Percentiles rank a stretch among this genome's conserved stretches.
These are phyloP conservation scores for Drosophila athabasca DNA, from an alignment of 1,140 invertebrate genomes.

Conservation along the genomic window DNA sequence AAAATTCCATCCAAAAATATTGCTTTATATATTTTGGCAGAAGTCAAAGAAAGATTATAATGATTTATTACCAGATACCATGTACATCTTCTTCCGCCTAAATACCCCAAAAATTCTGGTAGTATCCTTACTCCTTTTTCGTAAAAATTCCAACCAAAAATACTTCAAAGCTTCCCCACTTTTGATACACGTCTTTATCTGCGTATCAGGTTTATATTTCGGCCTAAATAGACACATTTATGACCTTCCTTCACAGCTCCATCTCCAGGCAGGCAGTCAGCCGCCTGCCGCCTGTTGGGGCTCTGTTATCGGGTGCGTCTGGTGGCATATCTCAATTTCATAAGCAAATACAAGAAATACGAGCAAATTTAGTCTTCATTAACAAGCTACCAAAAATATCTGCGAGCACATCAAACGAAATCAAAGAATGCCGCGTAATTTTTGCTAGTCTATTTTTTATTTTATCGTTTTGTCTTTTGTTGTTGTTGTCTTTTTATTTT, in stretches of 20 bases:
- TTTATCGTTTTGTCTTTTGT: conserved; percentile 27
- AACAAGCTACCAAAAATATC: conserved; percentile 44
- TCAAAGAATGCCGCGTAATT: conserved; percentile 29
- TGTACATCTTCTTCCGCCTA: too few relatives aligned
- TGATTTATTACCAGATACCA: too few relatives aligned
- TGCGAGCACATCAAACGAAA: conserved; percentile 39
- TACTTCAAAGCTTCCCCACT: too few relatives aligned
- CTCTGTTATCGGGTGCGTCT: too few relatives aligned
- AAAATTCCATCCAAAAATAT: too few relatives aligned
- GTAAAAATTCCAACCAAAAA: too few relatives aligned
- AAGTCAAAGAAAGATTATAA: too few relatives aligned
- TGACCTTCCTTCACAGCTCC: not conserved
- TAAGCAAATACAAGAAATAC: conserved; percentile 36
- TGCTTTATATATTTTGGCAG: too few relatives aligned
- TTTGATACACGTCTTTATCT: too few relatives aligned
- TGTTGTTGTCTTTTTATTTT: conserved; percentile 36
- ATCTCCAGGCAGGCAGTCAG: too few relatives aligned
- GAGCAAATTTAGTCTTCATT: conserved; percentile 47
- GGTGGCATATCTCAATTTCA: conserved; percentile 41
- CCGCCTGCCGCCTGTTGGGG: not conserved
- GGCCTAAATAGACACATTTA: conserved; percentile 41
- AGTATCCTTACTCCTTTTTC: not conserved
- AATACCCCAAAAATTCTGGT: not conserved
- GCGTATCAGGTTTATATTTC: conserved; percentile 27
- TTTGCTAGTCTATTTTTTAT: conserved; percentile 36